Conservation (phyloP, 2,797 vertebrate species). For the Cyprinodon diabolis region DNA sequence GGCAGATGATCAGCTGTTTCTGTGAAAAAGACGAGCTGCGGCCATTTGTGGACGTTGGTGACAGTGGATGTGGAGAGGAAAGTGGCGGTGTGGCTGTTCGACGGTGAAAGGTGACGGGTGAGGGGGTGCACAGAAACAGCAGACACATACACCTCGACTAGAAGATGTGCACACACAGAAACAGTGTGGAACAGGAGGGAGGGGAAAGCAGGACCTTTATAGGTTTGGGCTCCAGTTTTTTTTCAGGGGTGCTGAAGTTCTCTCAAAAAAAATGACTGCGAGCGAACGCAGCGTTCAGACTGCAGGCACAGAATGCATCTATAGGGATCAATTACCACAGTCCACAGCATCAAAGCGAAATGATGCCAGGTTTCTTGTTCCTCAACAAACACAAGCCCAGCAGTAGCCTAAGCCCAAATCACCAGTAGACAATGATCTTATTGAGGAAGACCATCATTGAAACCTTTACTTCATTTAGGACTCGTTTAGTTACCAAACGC, state of each 20-base stretch:
- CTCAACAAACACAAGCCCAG: constrained; percentile 47
- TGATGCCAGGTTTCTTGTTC: constrained; percentile 21
- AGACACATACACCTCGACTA: constrained; percentile 74
- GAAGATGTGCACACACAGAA: constrained; percentile 75
- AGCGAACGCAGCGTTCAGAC: constrained; percentile 17
- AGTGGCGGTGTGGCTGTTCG: constrained; percentile 41
- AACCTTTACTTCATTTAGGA: neutral
- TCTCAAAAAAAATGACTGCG: constrained; percentile 2
- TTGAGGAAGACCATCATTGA: neutral
- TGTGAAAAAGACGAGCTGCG: constrained; percentile 19
- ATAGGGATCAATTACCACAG: constrained; percentile 10
- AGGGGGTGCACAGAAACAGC: constrained; percentile 72
- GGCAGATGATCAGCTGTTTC: constrained; percentile 34
- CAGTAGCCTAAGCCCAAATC: constrained; percentile 30
- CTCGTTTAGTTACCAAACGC: neutral
- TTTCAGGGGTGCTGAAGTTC: constrained; percentile 2
- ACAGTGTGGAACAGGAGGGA: constrained; percentile 61
- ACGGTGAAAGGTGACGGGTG: constrained; percentile 66
- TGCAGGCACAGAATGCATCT: constrained; percentile 20
- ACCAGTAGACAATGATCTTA: neutral
- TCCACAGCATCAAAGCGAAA: constrained; percentile 18
- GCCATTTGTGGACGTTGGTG: constrained; percentile 30
- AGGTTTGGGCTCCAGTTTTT: constrained; percentile 55
- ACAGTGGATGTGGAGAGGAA: constrained; percentile 30
- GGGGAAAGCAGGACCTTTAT: constrained; percentile 41